phyloP scores from a whole-genome alignment of 2,888 invertebrate species.

The Polia nebulosa region DNA sequence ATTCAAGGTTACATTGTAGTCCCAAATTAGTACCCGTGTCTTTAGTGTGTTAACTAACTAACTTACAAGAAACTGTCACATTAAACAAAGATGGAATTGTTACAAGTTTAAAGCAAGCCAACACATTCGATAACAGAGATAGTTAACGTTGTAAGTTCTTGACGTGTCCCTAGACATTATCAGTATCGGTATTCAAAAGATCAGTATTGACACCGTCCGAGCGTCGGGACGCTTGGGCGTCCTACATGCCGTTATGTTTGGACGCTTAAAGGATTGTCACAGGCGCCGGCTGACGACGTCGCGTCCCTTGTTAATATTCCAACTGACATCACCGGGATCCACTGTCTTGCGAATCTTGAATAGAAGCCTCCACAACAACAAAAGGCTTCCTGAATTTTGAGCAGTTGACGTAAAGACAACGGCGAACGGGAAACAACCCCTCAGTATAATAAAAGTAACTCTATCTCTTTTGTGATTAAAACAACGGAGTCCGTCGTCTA shows the following conservation, averaged over 20 bases:
- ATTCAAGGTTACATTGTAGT: background rate
- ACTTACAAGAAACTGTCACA: constrained; percentile 29
- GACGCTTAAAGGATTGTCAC: constrained; percentile 80
- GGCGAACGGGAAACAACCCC: constrained; percentile 70
- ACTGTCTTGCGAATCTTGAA: constrained; percentile 85
- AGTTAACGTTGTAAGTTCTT: constrained; percentile 42
- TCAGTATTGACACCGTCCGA: constrained; percentile 67
- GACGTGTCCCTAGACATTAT: constrained; percentile 61
- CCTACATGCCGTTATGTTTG: constrained; percentile 55
- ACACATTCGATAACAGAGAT: constrained; percentile 49
- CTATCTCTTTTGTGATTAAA: constrained; percentile 75
- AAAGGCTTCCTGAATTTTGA: constrained; percentile 85
- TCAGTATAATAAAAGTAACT: constrained; percentile 73
- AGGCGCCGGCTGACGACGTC: constrained; percentile 72
- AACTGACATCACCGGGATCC: constrained; percentile 81
- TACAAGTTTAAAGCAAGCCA: constrained; percentile 37
- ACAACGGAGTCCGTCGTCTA: constrained; percentile 64
- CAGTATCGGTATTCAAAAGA: constrained; percentile 66
- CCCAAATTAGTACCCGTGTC: constrained; percentile 3
- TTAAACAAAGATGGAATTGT: constrained; percentile 43
- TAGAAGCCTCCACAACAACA: constrained; percentile 81
- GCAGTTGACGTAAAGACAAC: constrained; percentile 78
- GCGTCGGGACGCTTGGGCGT: constrained; percentile 22
- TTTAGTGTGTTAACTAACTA: constrained; percentile 17
- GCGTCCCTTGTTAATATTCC: constrained; percentile 86